Evolutionary conservation across 2,888 invertebrate species (phyloP), one percentile per base, ranked within the genome.

Genomic region (Parapristionchus giblindavisi): DNA sequence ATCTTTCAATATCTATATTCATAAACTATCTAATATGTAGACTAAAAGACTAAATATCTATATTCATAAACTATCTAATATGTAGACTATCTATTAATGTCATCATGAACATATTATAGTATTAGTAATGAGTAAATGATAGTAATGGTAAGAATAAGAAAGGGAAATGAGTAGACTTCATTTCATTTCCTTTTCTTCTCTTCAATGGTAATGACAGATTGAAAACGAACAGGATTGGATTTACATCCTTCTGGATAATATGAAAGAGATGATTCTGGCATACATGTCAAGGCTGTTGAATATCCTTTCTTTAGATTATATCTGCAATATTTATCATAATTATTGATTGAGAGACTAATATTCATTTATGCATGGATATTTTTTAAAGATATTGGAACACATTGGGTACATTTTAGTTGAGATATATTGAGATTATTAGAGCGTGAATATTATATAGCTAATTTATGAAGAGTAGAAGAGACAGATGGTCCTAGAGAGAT

Each of bases 161-260:
- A 21, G 21, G 48, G 48, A 21, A 48, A 48, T 48, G 48, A 48
- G 48, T 11, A 48, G 48, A 48, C 11, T n/a, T 32, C 38, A 17
- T 70, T 54, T 54, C 52, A 70, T 66, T 66, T 66, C 66, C 66
- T 51, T 32, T 66, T 27, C 32, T 40, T 63, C 24, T n/a, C 51
- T 51, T 8, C 6, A 54, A n/a, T n/a, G n/a, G n/a, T n/a, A n/a
- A n/a, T n/a, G n/a, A n/a, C n/a, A n/a, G n/a, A n/a, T n/a, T n/a
- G n/a, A 11, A 56, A 17, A 54, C 52, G 34, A 17, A 70, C 70
- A 21, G 52, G 29, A 54, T 43, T 70, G 54, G 70, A 38, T 51
- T 43, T 52, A 24, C 70, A 70, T 24, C 70, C 70, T 48, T 70
- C 70, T 17, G 70, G 70, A 38, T 70, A 70, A 38, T 70, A 70